Percentiles rank a stretch among this genome's conserved stretches.
Evolutionary conservation across 2,797 vertebrate species (phyloP).

Genomic region (Enteromius paludinosus): DNA sequence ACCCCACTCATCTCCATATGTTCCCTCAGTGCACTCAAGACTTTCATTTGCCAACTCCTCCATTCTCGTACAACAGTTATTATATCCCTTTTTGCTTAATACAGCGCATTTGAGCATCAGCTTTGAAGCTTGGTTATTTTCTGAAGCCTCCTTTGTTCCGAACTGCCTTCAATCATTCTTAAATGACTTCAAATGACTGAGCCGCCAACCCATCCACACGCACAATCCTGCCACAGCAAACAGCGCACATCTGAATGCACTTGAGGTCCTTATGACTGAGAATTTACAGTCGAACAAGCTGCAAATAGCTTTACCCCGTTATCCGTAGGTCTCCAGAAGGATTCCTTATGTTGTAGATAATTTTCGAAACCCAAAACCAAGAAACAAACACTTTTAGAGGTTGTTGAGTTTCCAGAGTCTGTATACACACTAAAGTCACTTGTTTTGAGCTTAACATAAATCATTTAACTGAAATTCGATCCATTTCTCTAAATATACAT

Average conservation of each 20-base stretch:
- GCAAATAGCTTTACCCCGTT: constrained; percentile 54
- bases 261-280: constrained; percentile 53
- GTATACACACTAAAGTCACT: constrained; percentile 23
- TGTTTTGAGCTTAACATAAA: constrained; percentile 22
- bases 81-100: constrained; percentile 46
- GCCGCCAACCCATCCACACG: constrained; percentile 29
- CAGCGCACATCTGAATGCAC: constrained; percentile 59
- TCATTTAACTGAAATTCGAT: constrained; percentile 17
- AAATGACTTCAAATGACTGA: constrained; percentile 55
- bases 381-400: constrained; percentile 42
- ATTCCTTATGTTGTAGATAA: constrained; percentile 58
- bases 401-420: constrained; percentile 24
- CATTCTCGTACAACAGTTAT: constrained; percentile 35
- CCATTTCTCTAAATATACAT: constrained; percentile 16
- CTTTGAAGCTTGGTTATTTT: constrained; percentile 55
- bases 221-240: constrained; percentile 49
- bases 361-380: constrained; percentile 50
- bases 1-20: constrained; percentile 55
- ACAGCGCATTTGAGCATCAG: constrained; percentile 14
- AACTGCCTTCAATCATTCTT: constrained; percentile 59
- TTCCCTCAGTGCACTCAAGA: constrained; percentile 41
- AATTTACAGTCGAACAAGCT: constrained; percentile 60
- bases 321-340: constrained; percentile 50
- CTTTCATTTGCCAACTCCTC: constrained; percentile 54
- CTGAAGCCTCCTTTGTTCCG: constrained; percentile 49